Conservation (phyloP, 2,113 vertebrate species). For the Meriones unguiculatus region DNA sequence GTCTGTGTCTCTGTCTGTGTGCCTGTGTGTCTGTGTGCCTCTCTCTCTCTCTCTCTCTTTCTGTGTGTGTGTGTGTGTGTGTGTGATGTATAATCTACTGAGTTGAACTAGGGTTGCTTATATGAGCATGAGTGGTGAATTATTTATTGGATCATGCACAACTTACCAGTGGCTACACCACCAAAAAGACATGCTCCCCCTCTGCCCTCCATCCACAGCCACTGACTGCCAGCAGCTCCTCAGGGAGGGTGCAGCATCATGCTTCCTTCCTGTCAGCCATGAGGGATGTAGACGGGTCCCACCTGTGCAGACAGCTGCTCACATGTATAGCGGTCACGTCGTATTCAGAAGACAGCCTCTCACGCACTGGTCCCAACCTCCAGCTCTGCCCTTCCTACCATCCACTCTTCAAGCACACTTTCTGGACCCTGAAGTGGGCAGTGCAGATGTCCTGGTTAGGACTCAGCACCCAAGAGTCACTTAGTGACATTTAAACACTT, state of each 20-base stretch:
- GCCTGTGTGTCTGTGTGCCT: neutral
- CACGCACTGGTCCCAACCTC: neutral
- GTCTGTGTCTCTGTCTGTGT: neutral
- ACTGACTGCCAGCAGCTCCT: neutral
- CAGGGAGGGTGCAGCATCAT: neutral
- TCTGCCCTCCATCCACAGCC: too few relatives aligned
- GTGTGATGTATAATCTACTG: neutral
- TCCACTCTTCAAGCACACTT: neutral
- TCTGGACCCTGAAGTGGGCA: neutral
- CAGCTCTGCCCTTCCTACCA: neutral
- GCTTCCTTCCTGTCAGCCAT: neutral
- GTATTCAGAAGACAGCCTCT: neutral
- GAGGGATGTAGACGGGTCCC: neutral
- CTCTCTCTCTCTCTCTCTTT: too few relatives aligned
- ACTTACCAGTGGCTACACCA: neutral
- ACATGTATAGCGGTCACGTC: neutral
- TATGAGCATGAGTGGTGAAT: neutral
- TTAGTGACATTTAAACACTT: neutral
- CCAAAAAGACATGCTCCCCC: neutral
- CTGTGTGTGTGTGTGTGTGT: neutral
- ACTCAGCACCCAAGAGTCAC: neutral
- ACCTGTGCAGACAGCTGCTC: neutral
- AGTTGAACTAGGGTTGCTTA: neutral
- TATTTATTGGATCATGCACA: neutral
- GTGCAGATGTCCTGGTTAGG: neutral